Base-by-base conservation (phyloP, 2,888 invertebrate species). In the Aquatica leii region DNA sequence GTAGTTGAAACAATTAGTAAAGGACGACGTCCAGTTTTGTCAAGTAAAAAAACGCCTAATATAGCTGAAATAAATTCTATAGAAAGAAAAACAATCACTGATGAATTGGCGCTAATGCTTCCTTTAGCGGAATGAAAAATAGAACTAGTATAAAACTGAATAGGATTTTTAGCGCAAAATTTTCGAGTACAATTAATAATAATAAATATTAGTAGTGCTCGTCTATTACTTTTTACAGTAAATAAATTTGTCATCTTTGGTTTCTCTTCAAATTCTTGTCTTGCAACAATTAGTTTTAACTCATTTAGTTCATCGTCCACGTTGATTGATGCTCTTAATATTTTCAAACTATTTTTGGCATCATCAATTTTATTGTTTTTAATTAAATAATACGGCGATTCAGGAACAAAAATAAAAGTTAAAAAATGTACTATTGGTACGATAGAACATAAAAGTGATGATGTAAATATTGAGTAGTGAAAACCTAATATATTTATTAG, bases 401-500 rank as follows among this genome's bases (percentile, higher is more conserved):
- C 90, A n/a, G 90, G 90, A 76, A 89, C 82, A 77, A 86, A 86
- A 41, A 85, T 78, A 76, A 88, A 86, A n/a, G 84, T 81, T 17
- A 86, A 58, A 40, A 88, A 78, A 71, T 87, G 85, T 51, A 85
- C 71, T 18, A 87, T 77, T 4, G 88, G 86, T 58, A 87, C 81
- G 68, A 84, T 76, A 70, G 86, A 81, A 73, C 87, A 87, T 76
- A 86, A 82, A 58, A 82, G 79, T 57, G 86, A 86, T 68, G 86
- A 79, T 14, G 77, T 77, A 65, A 76, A 77, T 80, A 87, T 84
- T 66, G 83, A 78, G 31, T 86, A 84, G 75, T 83, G 85, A 5
- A 86, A 85, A 17, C 87, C 87, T 70, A 88, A 84, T 75, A 86
- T 83, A 80, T 87, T 88, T 68, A 87, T 86, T 73, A 86, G 79